phyloP scores from a whole-genome alignment of 2,888 invertebrate genomes.

The Drosophila flavopinicola region DNA sequence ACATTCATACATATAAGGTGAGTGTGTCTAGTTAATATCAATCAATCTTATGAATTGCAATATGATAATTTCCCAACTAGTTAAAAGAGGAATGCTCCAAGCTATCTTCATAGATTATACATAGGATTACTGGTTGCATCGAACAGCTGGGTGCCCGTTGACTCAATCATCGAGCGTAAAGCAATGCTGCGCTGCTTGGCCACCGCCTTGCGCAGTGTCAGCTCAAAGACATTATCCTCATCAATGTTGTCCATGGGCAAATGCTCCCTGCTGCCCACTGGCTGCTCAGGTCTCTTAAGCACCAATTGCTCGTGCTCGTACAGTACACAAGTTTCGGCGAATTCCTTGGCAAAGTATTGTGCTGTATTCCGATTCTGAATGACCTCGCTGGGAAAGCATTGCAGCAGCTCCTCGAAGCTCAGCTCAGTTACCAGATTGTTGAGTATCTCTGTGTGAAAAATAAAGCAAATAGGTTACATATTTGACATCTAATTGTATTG shows the following conservation, averaged over 20 bases:
- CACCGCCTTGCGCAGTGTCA: slow-evolving; percentile 84
- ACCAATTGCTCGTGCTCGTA: slow-evolving; percentile 72
- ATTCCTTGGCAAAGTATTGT: slow-evolving; percentile 75
- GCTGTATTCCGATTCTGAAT: slow-evolving; percentile 78
- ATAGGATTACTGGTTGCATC: slow-evolving; percentile 84
- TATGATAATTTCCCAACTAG: slow-evolving; percentile 60
- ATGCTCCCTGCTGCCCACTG: slow-evolving; percentile 62
- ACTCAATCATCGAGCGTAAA: slow-evolving; percentile 86
- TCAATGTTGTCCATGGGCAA: slow-evolving; percentile 83
- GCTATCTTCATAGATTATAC: slow-evolving; percentile 79
- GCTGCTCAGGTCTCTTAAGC: slow-evolving; percentile 53
- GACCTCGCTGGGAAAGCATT: slow-evolving; percentile 83
- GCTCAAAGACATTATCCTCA: slow-evolving; percentile 83
- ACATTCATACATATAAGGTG: too few species aligned
- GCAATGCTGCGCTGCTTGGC: slow-evolving; percentile 87
- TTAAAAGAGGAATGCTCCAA: slow-evolving; percentile 44
- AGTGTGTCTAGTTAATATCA: slow-evolving; percentile 41
- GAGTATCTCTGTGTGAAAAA: slow-evolving; percentile 73
- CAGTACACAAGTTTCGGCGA: slow-evolving; percentile 71
- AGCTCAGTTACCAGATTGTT: slow-evolving; percentile 81
- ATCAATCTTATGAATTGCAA: slow-evolving; percentile 67
- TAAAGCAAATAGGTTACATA: not conserved
- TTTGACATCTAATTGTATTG: not conserved
- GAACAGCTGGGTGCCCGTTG: slow-evolving; percentile 86
- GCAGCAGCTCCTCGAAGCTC: slow-evolving; percentile 82